phyloP scores from a whole-genome alignment of 2,113 vertebrate genomes.

The Callocephalon fimbriatum region DNA sequence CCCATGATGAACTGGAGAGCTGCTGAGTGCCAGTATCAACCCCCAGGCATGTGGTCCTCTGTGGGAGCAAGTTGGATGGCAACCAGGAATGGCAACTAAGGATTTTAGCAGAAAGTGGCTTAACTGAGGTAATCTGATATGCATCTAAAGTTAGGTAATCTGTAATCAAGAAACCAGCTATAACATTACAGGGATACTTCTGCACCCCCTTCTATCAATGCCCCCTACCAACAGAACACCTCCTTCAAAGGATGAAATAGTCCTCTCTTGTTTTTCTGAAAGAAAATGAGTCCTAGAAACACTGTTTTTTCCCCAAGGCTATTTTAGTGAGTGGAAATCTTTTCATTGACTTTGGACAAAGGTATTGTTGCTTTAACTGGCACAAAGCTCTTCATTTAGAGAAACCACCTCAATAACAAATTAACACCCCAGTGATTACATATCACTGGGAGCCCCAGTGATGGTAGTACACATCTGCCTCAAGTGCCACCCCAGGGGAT shows the following conservation, averaged over 20 bases:
- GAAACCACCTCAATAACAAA: neutral
- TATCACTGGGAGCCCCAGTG: neutral
- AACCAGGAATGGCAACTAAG: neutral
- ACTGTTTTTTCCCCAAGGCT: neutral
- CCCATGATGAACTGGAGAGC: neutral
- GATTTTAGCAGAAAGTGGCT: neutral
- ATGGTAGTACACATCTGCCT: neutral
- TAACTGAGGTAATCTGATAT: neutral
- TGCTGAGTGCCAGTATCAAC: neutral
- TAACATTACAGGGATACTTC: neutral
- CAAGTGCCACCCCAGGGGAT: neutral
- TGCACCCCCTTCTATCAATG: neutral
- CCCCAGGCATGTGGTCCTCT: neutral
- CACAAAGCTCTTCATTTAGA: neutral
- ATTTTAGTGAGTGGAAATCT: neutral
- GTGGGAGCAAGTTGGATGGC: neutral
- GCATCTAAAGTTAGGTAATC: neutral
- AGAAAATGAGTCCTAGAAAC: neutral
- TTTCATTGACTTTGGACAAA: neutral
- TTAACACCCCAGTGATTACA: neutral
- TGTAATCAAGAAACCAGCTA: neutral
- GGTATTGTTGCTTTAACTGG: neutral
- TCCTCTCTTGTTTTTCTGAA: neutral
- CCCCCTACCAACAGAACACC: neutral
- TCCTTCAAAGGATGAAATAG: neutral